phyloP scores from a whole-genome alignment of 1,140 invertebrate genomes.

The Cheumatopsyche charites region DNA sequence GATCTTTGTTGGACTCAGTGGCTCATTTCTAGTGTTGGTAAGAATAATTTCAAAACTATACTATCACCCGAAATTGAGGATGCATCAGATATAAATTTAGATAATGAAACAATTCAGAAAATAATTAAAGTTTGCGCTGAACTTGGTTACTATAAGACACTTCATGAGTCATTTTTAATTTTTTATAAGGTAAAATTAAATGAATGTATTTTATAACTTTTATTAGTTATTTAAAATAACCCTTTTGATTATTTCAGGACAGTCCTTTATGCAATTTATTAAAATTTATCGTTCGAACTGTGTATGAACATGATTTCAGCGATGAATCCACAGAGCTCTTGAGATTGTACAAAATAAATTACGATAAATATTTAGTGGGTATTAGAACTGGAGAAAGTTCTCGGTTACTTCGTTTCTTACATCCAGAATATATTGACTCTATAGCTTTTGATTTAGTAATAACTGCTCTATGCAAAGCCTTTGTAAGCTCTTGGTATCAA shows the following conservation, averaged over 20 bases:
- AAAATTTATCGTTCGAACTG: slow-evolving; percentile 50
- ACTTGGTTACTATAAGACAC: slow-evolving; percentile 60
- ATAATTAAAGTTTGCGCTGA: slow-evolving; percentile 62
- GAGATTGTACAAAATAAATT: slow-evolving; percentile 52
- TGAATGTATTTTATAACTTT: too few species aligned
- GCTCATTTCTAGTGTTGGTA: slow-evolving; percentile 58
- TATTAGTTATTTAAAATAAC: slow-evolving; percentile 29
- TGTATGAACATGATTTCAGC: slow-evolving; percentile 46
- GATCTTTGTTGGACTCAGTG: slow-evolving; percentile 68
- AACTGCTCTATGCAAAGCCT: slow-evolving; percentile 60
- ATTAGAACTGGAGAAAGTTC: slow-evolving; percentile 51
- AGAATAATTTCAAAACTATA: slow-evolving; percentile 52
- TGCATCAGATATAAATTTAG: slow-evolving; percentile 50
- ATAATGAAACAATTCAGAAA: slow-evolving; percentile 55
- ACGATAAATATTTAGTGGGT: slow-evolving; percentile 51
- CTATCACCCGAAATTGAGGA: slow-evolving; percentile 52
- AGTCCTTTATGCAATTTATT: slow-evolving; percentile 64
- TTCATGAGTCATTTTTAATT: slow-evolving; percentile 65
- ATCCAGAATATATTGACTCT: slow-evolving; percentile 51
- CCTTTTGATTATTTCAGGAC: slow-evolving; percentile 58
- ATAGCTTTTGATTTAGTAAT: slow-evolving; percentile 61
- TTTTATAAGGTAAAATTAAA: slow-evolving; percentile 70
- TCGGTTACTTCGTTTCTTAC: slow-evolving; percentile 63
- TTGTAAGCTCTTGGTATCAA: slow-evolving; percentile 64
- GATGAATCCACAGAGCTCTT: slow-evolving; percentile 47